Evolutionary conservation across 2,113 vertebrate genomes (phyloP).

Genomic region (Oreotragus oreotragus): DNA sequence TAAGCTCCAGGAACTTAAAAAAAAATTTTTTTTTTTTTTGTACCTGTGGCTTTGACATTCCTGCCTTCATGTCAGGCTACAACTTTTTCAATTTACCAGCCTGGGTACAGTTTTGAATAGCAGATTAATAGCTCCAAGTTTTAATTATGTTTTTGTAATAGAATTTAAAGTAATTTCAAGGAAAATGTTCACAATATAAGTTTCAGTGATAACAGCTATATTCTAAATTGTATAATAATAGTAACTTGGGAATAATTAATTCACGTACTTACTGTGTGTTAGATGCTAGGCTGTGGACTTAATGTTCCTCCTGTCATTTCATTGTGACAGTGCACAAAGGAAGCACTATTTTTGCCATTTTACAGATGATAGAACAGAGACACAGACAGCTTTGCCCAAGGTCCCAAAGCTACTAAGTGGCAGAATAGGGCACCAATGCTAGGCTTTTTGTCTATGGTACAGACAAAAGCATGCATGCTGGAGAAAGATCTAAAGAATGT

Average conservation of each 20-base stretch:
- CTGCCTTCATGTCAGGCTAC: not conserved
- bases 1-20: not conserved
- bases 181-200: constrained; percentile 39
- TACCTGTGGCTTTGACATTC: not conserved
- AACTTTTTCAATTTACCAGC: not conserved
- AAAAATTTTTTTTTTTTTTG: not conserved
- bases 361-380: not conserved
- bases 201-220: not conserved
- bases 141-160: constrained; percentile 65
- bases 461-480: not conserved
- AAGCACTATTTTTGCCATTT: not conserved
- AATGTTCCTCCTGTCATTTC: not conserved
- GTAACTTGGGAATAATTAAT: not conserved
- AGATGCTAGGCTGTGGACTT: not conserved
- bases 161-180: constrained; percentile 68
- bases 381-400: not conserved
- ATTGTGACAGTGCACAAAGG: not conserved
- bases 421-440: not conserved
- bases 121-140: not conserved
- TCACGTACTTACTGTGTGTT: not conserved
- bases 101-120: constrained; percentile 8
- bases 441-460: not conserved
- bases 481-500: not conserved
- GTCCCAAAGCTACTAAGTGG: not conserved
- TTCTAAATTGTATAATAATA: not conserved